Evolutionary conservation across 2,797 vertebrate genomes (phyloP), one percentile per base, ranked within the genome.

Genomic region (Bucorvus abyssinicus): DNA sequence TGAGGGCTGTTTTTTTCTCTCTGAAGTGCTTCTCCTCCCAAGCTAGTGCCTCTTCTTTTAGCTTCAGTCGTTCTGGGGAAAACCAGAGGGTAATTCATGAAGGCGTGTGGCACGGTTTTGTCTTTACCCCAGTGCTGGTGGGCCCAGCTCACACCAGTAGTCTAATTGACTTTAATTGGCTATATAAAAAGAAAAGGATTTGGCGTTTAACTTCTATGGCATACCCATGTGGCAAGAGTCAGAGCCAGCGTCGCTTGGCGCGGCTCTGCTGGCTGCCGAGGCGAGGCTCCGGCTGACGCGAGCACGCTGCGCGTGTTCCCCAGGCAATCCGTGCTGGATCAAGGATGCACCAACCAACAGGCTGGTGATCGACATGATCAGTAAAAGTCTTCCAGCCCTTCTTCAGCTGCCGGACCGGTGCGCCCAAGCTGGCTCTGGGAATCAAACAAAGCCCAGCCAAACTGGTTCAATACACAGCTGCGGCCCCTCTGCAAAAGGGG

Each of bases 281-380:
- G 56, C 29, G 75, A 77, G 45, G 75, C 16, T 61, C 26, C 34
- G 68, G 38, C 55, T 59, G 64, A 23, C 2, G 7, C 0, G 0
- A 80, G 52, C 73, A 6, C 0, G 0, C 10, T 9, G 76, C 4
- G n/a, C 0, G 0, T 2, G 23, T 24, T 78, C 56, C 60, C 75
- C 30, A 6, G 68, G 29, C 14, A 3, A 6, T 8, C 14, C 4
- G 6, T 0, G 13, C 78, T 55, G 90, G 20, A 36, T 7, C 6
- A 5, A 56, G 75, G 76, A 18, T 6, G 29, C 65, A 59, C 52
- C 85, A 47, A 1, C 45, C 79, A 70, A 74, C 79, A 83, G 59
- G 87, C 60, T 22, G 30, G n/a, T 52, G 2, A 40, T 40, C 12
- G 38, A 40, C 19, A 8, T 5, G 11, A 44, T 36, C 19, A 2